A percentile compares a stretch with the other conserved stretches of the same genome.
Evolutionary conservation across 1,140 invertebrate species (phyloP).

Genomic region (Zeugodacus cucurbitae): DNA sequence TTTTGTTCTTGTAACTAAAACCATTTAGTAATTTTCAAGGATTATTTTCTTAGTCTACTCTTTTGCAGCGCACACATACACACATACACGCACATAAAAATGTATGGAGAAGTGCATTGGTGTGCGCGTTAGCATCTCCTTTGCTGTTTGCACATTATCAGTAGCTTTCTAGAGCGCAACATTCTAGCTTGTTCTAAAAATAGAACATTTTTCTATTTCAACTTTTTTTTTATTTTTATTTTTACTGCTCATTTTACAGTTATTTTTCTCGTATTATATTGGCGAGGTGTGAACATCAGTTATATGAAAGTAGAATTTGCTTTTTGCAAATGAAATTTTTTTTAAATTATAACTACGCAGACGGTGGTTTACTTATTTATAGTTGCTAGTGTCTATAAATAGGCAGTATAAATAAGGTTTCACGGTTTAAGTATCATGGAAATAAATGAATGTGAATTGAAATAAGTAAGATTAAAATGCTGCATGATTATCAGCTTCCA

Average conservation of each 20-base stretch:
- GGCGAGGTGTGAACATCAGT: background rate
- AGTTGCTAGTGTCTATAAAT: too few relatives aligned
- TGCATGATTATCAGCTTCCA: too few relatives aligned
- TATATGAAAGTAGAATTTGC: background rate
- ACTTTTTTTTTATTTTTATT: background rate
- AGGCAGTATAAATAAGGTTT: too few relatives aligned
- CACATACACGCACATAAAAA: too few relatives aligned
- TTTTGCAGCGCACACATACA: background rate
- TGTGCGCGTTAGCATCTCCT: background rate
- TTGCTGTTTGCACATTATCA: constrained; percentile 12
- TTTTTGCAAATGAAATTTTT: background rate
- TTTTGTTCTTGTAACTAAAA: background rate
- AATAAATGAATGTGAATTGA: too few relatives aligned
- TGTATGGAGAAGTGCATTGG: background rate
- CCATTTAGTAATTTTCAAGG: constrained; percentile 1
- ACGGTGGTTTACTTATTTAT: too few relatives aligned
- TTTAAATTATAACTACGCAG: background rate
- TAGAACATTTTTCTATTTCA: background rate
- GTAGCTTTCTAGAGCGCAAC: background rate
- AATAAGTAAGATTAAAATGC: too few relatives aligned
- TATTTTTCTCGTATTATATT: background rate
- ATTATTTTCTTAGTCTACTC: constrained; percentile 6
- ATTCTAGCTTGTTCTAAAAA: background rate
- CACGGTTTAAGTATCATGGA: too few relatives aligned
- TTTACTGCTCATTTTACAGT: background rate